A percentile compares a stretch with the other conserved stretches of the same genome.
phyloP scores from a whole-genome alignment of 2,113 vertebrate genomes.

The Chamaea fasciata region DNA sequence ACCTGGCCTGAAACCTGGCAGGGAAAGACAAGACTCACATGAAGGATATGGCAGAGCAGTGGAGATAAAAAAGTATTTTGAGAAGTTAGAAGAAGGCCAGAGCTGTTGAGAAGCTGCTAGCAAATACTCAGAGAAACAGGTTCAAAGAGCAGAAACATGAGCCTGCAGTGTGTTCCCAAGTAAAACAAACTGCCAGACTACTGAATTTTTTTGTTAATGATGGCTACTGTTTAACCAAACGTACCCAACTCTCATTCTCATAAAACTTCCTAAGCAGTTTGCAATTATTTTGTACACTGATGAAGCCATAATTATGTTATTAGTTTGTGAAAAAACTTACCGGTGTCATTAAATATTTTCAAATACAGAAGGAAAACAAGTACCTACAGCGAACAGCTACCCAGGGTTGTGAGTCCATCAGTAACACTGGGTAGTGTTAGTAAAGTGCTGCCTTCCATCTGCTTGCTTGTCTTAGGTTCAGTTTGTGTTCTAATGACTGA shows the following conservation, averaged over 20 bases:
- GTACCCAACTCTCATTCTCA: background rate
- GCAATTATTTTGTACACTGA: background rate
- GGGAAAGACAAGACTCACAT: background rate
- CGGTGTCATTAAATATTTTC: background rate
- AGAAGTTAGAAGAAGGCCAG: background rate
- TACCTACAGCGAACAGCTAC: background rate
- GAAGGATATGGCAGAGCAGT: background rate
- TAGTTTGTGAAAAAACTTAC: background rate
- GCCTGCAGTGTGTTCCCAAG: background rate
- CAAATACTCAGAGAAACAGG: background rate
- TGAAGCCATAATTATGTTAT: background rate
- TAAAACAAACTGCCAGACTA: background rate
- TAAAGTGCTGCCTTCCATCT: background rate
- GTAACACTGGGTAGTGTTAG: background rate
- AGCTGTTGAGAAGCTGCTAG: background rate
- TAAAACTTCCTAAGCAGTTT: background rate
- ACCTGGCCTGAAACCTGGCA: background rate
- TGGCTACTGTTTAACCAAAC: background rate
- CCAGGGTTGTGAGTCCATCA: background rate
- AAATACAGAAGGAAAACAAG: background rate
- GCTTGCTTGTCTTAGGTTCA: background rate
- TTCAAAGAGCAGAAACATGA: background rate
- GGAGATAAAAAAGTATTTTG: background rate
- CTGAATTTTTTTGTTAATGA: background rate
- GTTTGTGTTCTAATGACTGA: background rate